These are phyloP conservation scores for Xenopus tropicalis DNA, from an alignment of 2,113 vertebrate species.

Conservation along the genomic window DNA sequence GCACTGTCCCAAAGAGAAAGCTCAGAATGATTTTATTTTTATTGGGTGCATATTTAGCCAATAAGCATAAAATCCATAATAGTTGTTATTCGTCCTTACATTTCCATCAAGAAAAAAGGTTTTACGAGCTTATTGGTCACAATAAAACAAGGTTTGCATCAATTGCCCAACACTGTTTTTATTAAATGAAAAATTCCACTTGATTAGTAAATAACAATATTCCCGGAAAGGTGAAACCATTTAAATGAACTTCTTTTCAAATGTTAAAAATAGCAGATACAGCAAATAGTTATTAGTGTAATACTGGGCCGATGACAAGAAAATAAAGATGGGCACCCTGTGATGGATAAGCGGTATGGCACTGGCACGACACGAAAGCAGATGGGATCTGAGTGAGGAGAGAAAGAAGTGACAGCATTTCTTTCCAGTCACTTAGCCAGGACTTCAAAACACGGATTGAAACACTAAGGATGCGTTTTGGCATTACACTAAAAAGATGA, in stretches of 20 bases:
- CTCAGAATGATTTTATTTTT: no score
- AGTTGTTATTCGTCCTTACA: no score
- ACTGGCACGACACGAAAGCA: slow-evolving; percentile 33
- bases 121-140: no score
- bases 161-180: no score
- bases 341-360: slow-evolving; percentile 1
- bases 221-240: neutral
- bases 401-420: slow-evolving; percentile 24
- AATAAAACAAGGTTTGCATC: no score
- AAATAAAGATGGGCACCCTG: slow-evolving; percentile 32
- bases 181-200: neutral
- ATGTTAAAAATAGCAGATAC: neutral
- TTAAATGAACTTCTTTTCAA: neutral
- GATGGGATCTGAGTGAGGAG: slow-evolving; percentile 17
- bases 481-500: slow-evolving; percentile 34
- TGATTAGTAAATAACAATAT: neutral
- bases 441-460: slow-evolving; percentile 9
- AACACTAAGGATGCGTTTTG: slow-evolving; percentile 13
- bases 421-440: slow-evolving; percentile 14
- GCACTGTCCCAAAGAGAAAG: no score
- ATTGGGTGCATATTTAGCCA: no score
- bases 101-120: no score
- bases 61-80: no score
- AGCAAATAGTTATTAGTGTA: slow-evolving; percentile 11
- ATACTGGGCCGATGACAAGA: slow-evolving; percentile 28